These are phyloP conservation scores for Megalopta genalis DNA, from an alignment of 1,140 invertebrate genomes.

Conservation along the genomic window DNA sequence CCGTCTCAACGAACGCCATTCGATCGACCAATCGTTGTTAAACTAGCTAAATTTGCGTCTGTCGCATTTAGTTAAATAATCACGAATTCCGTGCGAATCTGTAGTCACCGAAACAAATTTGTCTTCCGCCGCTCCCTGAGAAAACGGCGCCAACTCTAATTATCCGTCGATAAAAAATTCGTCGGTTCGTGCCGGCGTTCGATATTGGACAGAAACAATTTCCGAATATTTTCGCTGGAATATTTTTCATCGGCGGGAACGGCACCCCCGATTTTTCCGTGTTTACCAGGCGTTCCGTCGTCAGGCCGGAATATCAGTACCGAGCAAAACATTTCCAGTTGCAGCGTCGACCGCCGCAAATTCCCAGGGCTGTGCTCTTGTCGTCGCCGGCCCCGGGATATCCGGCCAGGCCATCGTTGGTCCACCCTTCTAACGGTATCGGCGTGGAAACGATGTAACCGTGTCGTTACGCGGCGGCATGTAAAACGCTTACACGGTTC, in stretches of 20 bases:
- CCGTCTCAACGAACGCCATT: no score
- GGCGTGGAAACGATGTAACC: slow-evolving; percentile 20
- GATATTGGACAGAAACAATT: no score
- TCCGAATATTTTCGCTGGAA: neutral
- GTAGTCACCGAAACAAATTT: no score
- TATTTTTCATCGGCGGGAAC: slow-evolving; percentile 24
- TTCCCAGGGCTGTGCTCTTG: slow-evolving; percentile 48
- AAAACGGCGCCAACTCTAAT: no score
- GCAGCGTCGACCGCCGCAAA: slow-evolving; percentile 53
- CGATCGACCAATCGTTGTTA: no score
- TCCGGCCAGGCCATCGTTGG: neutral
- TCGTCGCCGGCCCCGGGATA: slow-evolving; percentile 22
- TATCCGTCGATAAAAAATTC: no score
- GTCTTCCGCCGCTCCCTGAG: no score
- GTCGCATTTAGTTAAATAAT: no score
- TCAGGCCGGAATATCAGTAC: slow-evolving; percentile 51
- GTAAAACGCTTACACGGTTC: slow-evolving; percentile 33
- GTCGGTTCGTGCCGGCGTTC: no score
- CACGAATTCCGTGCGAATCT: no score
- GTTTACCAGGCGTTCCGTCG: slow-evolving; percentile 44
- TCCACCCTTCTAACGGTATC: slow-evolving; percentile 11
- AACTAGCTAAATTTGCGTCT: no score
- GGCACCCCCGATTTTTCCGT: slow-evolving; percentile 26
- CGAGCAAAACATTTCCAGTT: slow-evolving; percentile 56
- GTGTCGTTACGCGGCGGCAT: slow-evolving; percentile 13